Evolutionary conservation across 2,113 vertebrate species (phyloP).

Genomic region (Dipodomys stephensi): DNA sequence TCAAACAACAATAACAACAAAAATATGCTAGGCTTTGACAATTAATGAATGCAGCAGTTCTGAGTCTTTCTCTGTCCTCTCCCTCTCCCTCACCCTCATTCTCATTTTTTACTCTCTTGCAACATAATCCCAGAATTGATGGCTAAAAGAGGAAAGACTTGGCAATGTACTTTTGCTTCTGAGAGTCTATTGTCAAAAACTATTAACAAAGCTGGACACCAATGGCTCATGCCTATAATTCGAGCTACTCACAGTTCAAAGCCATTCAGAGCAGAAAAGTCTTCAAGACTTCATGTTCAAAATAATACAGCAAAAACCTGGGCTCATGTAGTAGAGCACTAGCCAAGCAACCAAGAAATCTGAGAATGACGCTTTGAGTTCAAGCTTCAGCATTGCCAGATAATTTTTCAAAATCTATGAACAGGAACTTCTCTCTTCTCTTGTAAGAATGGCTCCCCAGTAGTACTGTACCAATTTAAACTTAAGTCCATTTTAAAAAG

Average conservation of each 20-base stretch:
- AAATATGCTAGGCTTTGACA: conserved; percentile 24
- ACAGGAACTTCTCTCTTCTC: not conserved
- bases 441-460: not conserved
- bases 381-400: no score
- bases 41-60: conserved; percentile 5
- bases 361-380: no score
- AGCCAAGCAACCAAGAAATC: no score
- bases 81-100: not conserved
- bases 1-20: not conserved
- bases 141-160: not conserved
- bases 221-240: no score
- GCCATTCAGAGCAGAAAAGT: no score
- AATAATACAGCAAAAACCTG: no score
- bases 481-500: conserved; percentile 27
- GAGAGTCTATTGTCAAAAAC: conserved; percentile 36
- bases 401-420: not conserved
- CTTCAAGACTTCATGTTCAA: no score
- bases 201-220: no score
- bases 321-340: no score
- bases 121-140: not conserved
- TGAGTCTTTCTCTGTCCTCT: not conserved
- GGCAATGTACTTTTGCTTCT: not conserved
- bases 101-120: not conserved
- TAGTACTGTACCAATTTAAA: not conserved
- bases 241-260: no score